Evolutionary conservation across 2,888 invertebrate species (phyloP), one percentile per base, ranked within the genome.

Genomic region (Chrysina gloriosa): DNA sequence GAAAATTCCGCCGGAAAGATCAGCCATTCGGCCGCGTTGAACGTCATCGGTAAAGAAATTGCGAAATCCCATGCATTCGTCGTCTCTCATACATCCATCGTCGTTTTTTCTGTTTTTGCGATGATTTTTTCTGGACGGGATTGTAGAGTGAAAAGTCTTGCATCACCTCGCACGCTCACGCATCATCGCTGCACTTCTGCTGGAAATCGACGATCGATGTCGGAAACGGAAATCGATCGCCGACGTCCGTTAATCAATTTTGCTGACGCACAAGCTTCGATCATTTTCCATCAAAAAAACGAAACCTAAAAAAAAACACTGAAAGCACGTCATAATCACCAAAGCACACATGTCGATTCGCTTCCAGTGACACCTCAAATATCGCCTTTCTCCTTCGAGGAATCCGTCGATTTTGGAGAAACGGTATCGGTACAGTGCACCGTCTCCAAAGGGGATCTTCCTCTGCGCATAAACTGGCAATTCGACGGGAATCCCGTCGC

Each of bases 351-450:
- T n/a, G n/a, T n/a, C n/a, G 29, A 31, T 16, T 42, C 52, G 39
- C 4, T 68, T 58, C 48, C 69, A 90, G 91, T 91, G 80, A 83
- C 88, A 74, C 91, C 92, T 71, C 90, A 90, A 86, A 89, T 92
- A 76, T 87, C 88, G 77, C 89, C 90, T 31, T 90, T 92, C 78
- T 87, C 87, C 78, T 91, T 92, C 75, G 91, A 91, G 70, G 91
- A 91, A 61, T 90, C 91, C 68, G 89, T 91, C 54, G 91, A 92
- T 77, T 90, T 91, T 67, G 93, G 92, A 3, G 92, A 92, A 69
- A 88, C 90, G 72, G 90, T 91, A 25, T 92, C 92, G 66, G 87
- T 91, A 1, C 89, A 90, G 72, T 93, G 93, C 79, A 89, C 90
- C 84, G 89, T 92, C 48, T 87, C 88, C 42, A 91, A 92, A 80